Evolutionary conservation across 2,888 invertebrate species (phyloP).

Genomic region (Trisateles emortualis): DNA sequence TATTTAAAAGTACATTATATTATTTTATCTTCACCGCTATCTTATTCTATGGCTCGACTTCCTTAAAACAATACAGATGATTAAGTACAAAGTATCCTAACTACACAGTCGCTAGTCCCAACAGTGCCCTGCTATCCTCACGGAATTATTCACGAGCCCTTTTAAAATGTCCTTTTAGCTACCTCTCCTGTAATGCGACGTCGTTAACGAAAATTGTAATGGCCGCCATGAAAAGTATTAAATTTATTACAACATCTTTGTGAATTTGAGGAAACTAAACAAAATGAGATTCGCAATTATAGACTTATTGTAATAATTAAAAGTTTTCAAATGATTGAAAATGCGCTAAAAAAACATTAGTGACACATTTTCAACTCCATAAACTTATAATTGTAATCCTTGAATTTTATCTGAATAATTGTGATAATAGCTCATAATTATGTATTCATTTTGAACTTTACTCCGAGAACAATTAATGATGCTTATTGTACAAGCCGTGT

Average conservation of each 20-base stretch:
- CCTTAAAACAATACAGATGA: constrained; percentile 33
- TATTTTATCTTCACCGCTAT: constrained; percentile 2
- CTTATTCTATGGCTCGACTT: constrained; percentile 20
- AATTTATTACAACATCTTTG: constrained; percentile 65
- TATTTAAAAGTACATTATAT: constrained; percentile 1
- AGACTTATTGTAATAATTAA: constrained; percentile 35
- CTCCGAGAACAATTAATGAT: neutral
- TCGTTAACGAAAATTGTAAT: constrained; percentile 72
- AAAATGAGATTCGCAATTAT: constrained; percentile 39
- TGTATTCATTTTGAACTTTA: neutral
- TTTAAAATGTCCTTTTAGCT: constrained; percentile 73
- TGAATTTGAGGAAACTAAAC: constrained; percentile 47
- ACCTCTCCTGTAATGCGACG: constrained; percentile 60
- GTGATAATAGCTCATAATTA: neutral
- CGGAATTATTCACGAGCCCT: constrained; percentile 67
- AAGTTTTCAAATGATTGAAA: neutral
- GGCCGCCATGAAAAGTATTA: constrained; percentile 64
- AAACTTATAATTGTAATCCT: neutral
- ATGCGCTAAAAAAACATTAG: neutral
- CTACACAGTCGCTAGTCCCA: constrained; percentile 44
- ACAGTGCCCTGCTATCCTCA: constrained; percentile 29
- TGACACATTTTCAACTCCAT: neutral
- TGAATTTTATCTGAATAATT: neutral
- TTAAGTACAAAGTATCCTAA: constrained; percentile 35
- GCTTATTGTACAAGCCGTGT: constrained; percentile 7